Evolutionary conservation across 1,140 invertebrate genomes (phyloP).

Genomic region (Drosophila mayri): DNA sequence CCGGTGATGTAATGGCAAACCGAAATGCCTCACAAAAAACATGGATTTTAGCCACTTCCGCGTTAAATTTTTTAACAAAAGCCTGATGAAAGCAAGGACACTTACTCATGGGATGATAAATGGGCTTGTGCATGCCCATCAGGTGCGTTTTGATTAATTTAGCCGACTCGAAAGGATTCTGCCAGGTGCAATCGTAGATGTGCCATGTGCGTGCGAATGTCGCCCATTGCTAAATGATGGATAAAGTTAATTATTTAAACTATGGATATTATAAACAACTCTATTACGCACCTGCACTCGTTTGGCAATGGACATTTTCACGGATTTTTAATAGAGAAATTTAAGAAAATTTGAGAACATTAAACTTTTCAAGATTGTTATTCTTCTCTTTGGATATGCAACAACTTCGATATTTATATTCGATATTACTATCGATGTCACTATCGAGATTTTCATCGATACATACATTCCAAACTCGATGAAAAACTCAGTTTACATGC

Average conservation of each 20-base stretch:
- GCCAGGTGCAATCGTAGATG: slow-evolving; percentile 97
- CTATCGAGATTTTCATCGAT: background rate
- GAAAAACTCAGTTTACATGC: background rate
- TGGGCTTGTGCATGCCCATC: slow-evolving; percentile 95
- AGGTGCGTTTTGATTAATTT: slow-evolving; percentile 91
- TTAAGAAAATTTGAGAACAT: slow-evolving; percentile 3
- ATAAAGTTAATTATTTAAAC: background rate
- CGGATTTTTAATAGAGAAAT: slow-evolving; percentile 47
- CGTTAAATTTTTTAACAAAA: slow-evolving; percentile 19
- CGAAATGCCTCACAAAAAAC: background rate
- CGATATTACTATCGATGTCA: background rate
- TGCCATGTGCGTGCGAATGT: slow-evolving; percentile 97
- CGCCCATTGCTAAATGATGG: slow-evolving; percentile 94
- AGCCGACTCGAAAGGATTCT: slow-evolving; percentile 96
- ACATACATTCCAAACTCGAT: background rate
- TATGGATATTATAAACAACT: background rate
- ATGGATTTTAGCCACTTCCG: background rate
- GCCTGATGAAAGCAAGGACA: slow-evolving; percentile 34
- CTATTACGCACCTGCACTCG: slow-evolving; percentile 79
- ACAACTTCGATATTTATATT: background rate
- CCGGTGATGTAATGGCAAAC: slow-evolving; percentile 65
- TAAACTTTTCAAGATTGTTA: background rate
- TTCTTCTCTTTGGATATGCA: background rate
- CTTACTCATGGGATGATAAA: slow-evolving; percentile 94
- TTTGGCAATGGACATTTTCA: slow-evolving; percentile 83